A percentile compares a stretch with the other conserved stretches of the same genome.
Conservation (phyloP, 2,888 invertebrate species). For the Lasioglossum malachurum region DNA sequence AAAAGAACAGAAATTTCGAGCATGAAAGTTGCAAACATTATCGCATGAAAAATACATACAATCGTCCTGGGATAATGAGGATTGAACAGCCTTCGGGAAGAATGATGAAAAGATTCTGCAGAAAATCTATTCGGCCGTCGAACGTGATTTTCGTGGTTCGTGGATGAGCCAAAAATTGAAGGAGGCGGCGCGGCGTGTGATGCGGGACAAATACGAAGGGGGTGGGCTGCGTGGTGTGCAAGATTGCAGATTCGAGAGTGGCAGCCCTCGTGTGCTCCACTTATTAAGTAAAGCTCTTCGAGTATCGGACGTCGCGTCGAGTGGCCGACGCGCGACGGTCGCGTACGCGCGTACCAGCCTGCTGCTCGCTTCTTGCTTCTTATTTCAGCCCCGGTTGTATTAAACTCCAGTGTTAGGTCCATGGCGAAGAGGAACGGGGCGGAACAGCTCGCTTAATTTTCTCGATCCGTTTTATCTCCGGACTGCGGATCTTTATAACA, state of each 20-base stretch:
- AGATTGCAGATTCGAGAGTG: constrained; percentile 1
- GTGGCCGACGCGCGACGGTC: neutral
- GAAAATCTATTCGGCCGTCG: neutral
- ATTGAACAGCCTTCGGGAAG: neutral
- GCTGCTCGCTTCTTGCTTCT: neutral
- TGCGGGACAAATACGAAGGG: neutral
- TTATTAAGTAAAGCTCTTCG: constrained; percentile 47
- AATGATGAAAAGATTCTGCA: neutral
- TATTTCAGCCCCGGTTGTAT: neutral
- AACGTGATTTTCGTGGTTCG: neutral
- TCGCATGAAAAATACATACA: too few relatives aligned
- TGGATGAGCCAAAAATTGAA: neutral
- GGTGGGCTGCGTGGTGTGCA: neutral
- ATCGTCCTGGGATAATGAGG: too few relatives aligned
- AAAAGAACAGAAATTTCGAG: neutral
- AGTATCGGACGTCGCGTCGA: constrained; percentile 35
- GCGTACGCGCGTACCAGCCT: neutral
- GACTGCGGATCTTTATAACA: neutral
- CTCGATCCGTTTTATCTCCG: neutral
- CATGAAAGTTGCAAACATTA: too few relatives aligned
- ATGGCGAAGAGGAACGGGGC: neutral
- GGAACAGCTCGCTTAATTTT: neutral
- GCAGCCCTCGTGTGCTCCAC: constrained; percentile 46
- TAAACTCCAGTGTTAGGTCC: neutral
- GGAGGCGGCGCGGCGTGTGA: neutral